A percentile compares a stretch with the other conserved stretches of the same genome.
These are phyloP conservation scores for Idaea biselata DNA, from an alignment of 2,888 invertebrate species.

Conservation along the genomic window DNA sequence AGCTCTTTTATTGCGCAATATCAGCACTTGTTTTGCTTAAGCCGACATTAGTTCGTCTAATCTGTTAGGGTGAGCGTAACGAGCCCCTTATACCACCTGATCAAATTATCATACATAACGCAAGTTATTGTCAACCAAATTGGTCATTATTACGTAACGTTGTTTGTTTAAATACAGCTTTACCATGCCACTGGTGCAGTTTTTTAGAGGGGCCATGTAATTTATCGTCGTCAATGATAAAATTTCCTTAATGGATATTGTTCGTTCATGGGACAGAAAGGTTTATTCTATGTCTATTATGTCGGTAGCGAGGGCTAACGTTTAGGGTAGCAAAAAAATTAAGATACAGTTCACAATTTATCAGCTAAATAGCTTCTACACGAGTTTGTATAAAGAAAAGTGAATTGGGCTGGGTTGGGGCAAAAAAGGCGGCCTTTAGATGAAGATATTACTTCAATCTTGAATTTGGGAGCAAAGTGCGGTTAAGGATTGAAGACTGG, in stretches of 20 bases:
- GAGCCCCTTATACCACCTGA: slow-evolving; percentile 54
- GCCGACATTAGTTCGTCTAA: slow-evolving; percentile 67
- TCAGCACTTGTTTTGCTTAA: slow-evolving; percentile 61
- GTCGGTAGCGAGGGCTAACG: slow-evolving; percentile 24
- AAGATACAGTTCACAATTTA: slow-evolving; percentile 20
- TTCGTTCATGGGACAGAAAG: slow-evolving; percentile 53
- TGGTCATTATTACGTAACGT: slow-evolving; percentile 68
- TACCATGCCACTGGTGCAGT: slow-evolving; percentile 46
- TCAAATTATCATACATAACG: slow-evolving; percentile 67
- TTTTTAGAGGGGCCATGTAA: slow-evolving; percentile 59
- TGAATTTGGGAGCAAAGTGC: neutral
- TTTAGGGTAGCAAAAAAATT: slow-evolving; percentile 29
- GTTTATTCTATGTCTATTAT: slow-evolving; percentile 52
- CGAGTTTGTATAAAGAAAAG: slow-evolving; percentile 7
- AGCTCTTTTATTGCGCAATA: slow-evolving; percentile 62
- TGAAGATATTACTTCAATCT: neutral
- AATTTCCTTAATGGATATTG: slow-evolving; percentile 69
- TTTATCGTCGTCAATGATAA: slow-evolving; percentile 71
- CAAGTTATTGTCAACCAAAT: slow-evolving; percentile 58
- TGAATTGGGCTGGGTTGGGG: neutral
- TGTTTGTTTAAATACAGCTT: slow-evolving; percentile 73
- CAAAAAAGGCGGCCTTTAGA: neutral
- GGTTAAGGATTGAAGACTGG: neutral
- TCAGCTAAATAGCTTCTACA: slow-evolving; percentile 15
- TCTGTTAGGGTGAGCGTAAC: slow-evolving; percentile 38